phyloP scores from a whole-genome alignment of 2,888 invertebrate species.

The Hydropsyche betteni region DNA sequence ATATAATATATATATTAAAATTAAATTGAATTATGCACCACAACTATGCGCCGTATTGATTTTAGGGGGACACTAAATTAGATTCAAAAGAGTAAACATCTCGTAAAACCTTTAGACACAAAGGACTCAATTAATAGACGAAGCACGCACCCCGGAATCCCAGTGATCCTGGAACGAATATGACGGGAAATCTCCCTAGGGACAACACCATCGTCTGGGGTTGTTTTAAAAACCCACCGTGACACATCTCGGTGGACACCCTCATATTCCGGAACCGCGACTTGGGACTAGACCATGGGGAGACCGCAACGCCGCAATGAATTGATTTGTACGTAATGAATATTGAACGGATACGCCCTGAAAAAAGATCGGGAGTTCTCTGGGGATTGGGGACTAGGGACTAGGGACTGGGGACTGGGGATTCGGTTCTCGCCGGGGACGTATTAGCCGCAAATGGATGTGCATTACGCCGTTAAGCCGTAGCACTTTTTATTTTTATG shows the following conservation, averaged over 20 bases:
- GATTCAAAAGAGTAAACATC: too few relatives aligned
- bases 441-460: constrained; percentile 50
- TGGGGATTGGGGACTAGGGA: constrained; percentile 29
- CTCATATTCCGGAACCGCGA: too few relatives aligned
- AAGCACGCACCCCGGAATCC: too few relatives aligned
- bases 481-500: constrained; percentile 20
- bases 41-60: too few relatives aligned
- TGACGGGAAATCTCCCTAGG: too few relatives aligned
- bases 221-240: constrained; percentile 22
- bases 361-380: constrained; percentile 16
- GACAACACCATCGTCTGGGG: not conserved
- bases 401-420: constrained; percentile 42
- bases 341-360: constrained; percentile 36
- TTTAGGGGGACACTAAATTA: too few relatives aligned
- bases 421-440: constrained; percentile 40
- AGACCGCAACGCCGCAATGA: constrained; percentile 38
- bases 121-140: too few relatives aligned
- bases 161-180: too few relatives aligned
- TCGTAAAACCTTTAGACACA: not conserved
- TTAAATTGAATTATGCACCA: too few relatives aligned
- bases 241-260: constrained; percentile 33
- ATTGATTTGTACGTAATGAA: constrained; percentile 44
- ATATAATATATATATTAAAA: too few relatives aligned
- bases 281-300: too few relatives aligned
- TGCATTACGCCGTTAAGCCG: constrained; percentile 50